Evolutionary conservation across 2,113 vertebrate genomes (phyloP).

Genomic region (Pristiophorus japonicus): DNA sequence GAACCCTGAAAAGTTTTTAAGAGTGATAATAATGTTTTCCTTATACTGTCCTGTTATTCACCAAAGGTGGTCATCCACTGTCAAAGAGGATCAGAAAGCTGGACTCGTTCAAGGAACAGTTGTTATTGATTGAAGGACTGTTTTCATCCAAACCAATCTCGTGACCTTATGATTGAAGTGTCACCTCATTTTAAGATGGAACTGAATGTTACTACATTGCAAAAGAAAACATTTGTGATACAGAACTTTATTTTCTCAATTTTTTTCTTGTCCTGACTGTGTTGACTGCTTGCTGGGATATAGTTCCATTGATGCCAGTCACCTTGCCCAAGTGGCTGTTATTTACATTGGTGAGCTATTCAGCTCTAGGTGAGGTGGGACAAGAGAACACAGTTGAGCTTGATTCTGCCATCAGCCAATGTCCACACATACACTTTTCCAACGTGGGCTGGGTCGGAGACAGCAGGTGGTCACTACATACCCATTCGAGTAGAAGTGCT

Average conservation of each 20-base stretch:
- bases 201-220: background rate
- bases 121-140: background rate
- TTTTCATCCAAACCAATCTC: background rate
- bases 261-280: background rate
- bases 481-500: too few relatives aligned
- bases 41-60: too few relatives aligned
- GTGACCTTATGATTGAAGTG: background rate
- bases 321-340: background rate
- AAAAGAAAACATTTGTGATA: background rate
- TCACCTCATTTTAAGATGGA: background rate
- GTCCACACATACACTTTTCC: background rate
- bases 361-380: background rate
- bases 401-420: background rate
- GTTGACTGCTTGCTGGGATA: background rate
- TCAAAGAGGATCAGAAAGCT: too few relatives aligned
- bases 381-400: background rate
- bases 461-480: background rate
- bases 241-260: background rate
- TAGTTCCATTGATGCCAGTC: background rate
- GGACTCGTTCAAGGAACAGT: background rate
- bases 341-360: background rate
- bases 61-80: too few relatives aligned
- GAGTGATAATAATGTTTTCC: too few relatives aligned
- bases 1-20: too few relatives aligned
- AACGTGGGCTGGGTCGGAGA: background rate